Conservation (phyloP, 2,888 invertebrate species). For the Apodemia mormo region DNA sequence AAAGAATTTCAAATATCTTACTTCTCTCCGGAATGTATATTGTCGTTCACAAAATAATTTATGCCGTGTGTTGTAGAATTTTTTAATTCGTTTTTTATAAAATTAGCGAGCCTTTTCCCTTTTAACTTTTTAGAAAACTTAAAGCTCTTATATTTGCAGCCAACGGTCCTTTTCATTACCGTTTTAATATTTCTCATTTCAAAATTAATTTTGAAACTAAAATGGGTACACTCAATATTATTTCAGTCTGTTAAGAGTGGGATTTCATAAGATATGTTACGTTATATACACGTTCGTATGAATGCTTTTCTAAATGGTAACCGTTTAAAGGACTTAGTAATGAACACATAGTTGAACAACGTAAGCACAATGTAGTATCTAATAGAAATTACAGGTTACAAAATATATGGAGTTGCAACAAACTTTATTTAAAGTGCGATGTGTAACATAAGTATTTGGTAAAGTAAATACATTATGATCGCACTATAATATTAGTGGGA, state of each 20-base stretch:
- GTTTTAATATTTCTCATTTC: constrained; percentile 15
- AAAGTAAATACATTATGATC: not conserved
- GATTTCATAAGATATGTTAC: constrained; percentile 7
- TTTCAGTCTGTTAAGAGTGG: not conserved
- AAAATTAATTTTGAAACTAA: not conserved
- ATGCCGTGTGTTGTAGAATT: constrained; percentile 64
- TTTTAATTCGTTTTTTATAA: constrained; percentile 58
- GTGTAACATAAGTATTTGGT: not conserved
- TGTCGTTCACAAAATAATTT: constrained; percentile 56
- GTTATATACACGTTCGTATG: constrained; percentile 11
- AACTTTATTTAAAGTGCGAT: not conserved
- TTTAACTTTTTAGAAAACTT: constrained; percentile 40
- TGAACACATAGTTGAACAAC: constrained; percentile 17
- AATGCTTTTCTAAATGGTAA: constrained; percentile 17
- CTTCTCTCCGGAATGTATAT: constrained; percentile 66
- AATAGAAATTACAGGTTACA: constrained; percentile 7
- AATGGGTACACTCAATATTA: not conserved
- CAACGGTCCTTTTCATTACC: not conserved
- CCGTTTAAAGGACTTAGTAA: constrained; percentile 16
- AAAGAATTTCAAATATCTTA: constrained; percentile 35
- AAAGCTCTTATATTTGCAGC: constrained; percentile 41
- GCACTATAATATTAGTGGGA: no score
- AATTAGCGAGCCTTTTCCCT: constrained; percentile 54
- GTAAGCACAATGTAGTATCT: constrained; percentile 18
- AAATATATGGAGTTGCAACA: not conserved